Base-by-base conservation (phyloP, 1,140 invertebrate genomes). In the Listronotus oregonensis region DNA sequence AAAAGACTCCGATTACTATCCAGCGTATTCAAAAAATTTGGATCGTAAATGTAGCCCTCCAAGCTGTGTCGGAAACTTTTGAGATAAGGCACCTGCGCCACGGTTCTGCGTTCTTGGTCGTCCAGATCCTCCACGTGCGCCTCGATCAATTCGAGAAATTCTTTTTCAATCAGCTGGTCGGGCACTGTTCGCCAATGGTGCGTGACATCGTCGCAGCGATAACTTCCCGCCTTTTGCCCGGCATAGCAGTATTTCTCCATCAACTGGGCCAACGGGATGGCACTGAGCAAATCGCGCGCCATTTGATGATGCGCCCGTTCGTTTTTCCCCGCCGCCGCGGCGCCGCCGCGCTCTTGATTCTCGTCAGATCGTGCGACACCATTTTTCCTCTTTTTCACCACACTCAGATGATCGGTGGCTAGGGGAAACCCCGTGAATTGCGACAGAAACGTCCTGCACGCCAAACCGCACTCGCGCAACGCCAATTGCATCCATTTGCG, bases 41-140 rank as follows among this genome's bases (percentile, higher is more conserved):
- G 14, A 44, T 44, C 42, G 42, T 44, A 44, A 44, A 44, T 44
- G 42, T 44, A 44, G 14, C 11, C 42, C 14, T 44, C 42, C 10
- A 44, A 44, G 11, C 42, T 12, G 10, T 44, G 10, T 2, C 42
- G 42, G 8, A 44, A n/a, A 44, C 42, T 44, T 44, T 44, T 14
- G 7, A 44, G 10, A n/a, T 44, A 14, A 14, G 10, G 10, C 14
- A 14, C 14, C 14, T 44, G 42, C 1, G 11, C 42, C 10, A 14
- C 14, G 10, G 42, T 44, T 14, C 14, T 44, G 42, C 10, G 10
- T 44, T 44, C 42, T 44, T 44, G 1, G 11, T 44, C 42, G 10
- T 44, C 42, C 42, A 44, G 14, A 44, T 44, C 42, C 11, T 12
- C 11, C 14, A 44, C 14, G 10, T 44, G 10, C 14, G 10, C 14